These are phyloP conservation scores for Pegea sp. DNA, from an alignment of 23 tunicate species.

Conservation along the genomic window DNA sequence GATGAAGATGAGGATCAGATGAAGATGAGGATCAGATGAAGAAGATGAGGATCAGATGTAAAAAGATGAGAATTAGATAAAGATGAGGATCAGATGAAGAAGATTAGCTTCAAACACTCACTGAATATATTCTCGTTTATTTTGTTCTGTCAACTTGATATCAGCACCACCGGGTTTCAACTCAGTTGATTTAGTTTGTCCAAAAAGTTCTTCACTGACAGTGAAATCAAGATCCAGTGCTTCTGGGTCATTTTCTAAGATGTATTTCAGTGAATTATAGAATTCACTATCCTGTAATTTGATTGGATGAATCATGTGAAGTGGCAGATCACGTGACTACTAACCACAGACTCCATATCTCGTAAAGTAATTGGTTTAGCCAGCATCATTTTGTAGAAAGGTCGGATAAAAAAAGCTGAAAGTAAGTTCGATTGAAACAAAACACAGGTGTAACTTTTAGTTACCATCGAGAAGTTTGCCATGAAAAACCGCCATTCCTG, in stretches of 20 bases:
- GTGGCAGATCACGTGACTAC: conserved; percentile 5
- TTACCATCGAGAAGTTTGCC: conserved; percentile 88
- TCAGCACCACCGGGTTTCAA: conserved; percentile 53
- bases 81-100: too few species aligned
- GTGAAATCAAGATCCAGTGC: conserved; percentile 70
- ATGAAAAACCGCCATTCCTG: conserved; percentile 97
- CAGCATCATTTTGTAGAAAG: conserved; percentile 98
- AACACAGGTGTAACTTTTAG: too few species aligned
- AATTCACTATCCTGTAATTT: conserved; percentile 80
- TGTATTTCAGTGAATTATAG: conserved; percentile 87
- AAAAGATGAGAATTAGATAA: not conserved
- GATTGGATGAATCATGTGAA: not conserved
- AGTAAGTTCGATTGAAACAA: too few species aligned
- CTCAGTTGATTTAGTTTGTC: conserved; percentile 48
- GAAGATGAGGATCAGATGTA: not conserved
- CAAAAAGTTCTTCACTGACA: conserved; percentile 78
- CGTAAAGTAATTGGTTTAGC: conserved; percentile 82
- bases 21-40: too few species aligned
- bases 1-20: not conserved
- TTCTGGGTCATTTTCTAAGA: conserved; percentile 73
- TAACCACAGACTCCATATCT: conserved; percentile 96
- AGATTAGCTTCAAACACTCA: conserved; percentile 7
- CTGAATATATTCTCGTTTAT: conserved; percentile 88
- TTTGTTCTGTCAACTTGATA: conserved; percentile 55
- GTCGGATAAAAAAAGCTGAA: conserved; percentile 94